Percentiles rank a stretch among this genome's conserved stretches.
Evolutionary conservation across 2,797 vertebrate genomes (phyloP).

Genomic region (Mus caroli): DNA sequence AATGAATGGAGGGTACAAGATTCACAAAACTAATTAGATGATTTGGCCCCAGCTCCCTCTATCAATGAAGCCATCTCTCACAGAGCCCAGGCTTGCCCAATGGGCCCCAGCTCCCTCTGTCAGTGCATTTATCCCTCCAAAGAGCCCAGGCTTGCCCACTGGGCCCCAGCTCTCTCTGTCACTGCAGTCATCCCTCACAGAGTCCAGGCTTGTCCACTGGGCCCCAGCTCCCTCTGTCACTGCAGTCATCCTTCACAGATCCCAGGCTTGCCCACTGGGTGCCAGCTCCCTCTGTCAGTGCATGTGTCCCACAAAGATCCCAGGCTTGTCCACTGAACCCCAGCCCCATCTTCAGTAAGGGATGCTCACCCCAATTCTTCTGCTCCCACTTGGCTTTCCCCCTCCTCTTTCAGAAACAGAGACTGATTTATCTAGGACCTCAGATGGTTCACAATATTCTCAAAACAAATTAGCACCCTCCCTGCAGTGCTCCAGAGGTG

Average conservation of each 20-base stretch:
- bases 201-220: neutral
- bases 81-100: neutral
- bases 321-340: neutral
- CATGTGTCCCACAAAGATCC: neutral
- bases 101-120: neutral
- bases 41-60: neutral
- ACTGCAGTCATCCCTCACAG: neutral
- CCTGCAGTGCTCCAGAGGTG: slow-evolving; percentile 15
- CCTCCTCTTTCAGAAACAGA: neutral
- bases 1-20: slow-evolving; percentile 31
- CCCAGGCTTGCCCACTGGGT: neutral
- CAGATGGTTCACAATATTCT: neutral
- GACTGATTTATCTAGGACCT: neutral
- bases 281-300: neutral
- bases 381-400: neutral
- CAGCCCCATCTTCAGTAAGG: neutral
- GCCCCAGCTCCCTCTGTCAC: neutral
- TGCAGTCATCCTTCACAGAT: neutral
- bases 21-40: neutral
- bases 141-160: neutral
- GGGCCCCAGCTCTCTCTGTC: neutral
- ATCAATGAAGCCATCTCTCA: neutral
- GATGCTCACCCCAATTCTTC: neutral
- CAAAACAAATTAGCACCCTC: slow-evolving; percentile 31
- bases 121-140: rapidly evolving